phyloP scores from a whole-genome alignment of 2,113 vertebrate species.

The Apaloderma vittatum region DNA sequence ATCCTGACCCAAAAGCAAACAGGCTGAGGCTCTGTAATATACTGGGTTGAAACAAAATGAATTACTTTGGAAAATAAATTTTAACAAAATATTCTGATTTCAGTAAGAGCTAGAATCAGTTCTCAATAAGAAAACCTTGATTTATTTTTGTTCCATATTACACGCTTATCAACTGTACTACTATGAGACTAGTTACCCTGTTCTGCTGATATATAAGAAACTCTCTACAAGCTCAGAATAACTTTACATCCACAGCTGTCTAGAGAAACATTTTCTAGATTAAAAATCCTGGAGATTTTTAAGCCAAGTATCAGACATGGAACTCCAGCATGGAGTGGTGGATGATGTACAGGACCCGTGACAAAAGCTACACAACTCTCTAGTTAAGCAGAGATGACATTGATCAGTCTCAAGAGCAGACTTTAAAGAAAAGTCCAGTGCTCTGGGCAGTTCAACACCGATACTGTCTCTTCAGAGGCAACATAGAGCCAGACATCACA shows the following conservation, averaged over 20 bases:
- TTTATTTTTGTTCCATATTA: neutral
- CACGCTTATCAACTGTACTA: neutral
- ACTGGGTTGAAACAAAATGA: neutral
- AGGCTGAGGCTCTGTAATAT: neutral
- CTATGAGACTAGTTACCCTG: neutral
- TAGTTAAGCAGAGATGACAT: neutral
- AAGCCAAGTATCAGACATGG: neutral
- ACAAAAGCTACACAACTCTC: neutral
- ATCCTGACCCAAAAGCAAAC: neutral
- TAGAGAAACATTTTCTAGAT: neutral
- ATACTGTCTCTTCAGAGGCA: neutral
- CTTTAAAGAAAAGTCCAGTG: neutral
- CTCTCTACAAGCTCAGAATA: neutral
- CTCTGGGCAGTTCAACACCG: neutral
- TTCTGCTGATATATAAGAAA: neutral
- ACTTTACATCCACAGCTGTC: neutral
- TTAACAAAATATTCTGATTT: neutral
- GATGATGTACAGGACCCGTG: neutral
- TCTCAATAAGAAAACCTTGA: neutral
- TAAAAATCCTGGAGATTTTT: neutral
- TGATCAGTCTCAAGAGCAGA: neutral
- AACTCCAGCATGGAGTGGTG: neutral
- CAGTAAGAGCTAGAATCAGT: neutral
- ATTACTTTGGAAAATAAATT: neutral
- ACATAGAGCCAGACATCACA: neutral